Percentiles rank a stretch among this genome's conserved stretches.
These are phyloP conservation scores for Premnoplex brunnescens DNA, from an alignment of 2,797 vertebrate species.

Conservation along the genomic window DNA sequence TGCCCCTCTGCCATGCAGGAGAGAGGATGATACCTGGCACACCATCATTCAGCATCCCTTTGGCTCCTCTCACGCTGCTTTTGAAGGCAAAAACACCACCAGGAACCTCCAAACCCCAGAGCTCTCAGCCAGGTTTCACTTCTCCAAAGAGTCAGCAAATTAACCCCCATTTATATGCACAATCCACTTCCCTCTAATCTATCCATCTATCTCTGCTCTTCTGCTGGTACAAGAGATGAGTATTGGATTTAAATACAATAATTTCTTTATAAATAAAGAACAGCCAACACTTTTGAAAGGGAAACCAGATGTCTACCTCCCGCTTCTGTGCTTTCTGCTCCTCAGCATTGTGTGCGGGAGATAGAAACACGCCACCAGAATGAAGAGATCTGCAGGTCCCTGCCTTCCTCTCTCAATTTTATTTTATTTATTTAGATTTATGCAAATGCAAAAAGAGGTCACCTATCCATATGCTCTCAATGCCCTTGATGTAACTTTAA, in stretches of 20 bases:
- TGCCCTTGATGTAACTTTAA: conserved; percentile 43
- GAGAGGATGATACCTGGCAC: background rate
- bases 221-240: conserved; percentile 43
- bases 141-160: conserved; percentile 43
- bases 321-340: conserved; percentile 1
- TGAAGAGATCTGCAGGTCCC: conserved; percentile 18
- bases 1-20: background rate
- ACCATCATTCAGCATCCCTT: fast-evolving
- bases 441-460: conserved; percentile 44
- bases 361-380: background rate
- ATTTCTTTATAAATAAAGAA: conserved; percentile 67
- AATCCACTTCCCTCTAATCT: conserved; percentile 50
- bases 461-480: conserved; percentile 11
- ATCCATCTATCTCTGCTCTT: conserved; percentile 39
- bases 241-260: conserved; percentile 52
- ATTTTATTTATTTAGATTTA: conserved; percentile 64
- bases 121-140: background rate
- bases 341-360: background rate
- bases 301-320: conserved; percentile 59
- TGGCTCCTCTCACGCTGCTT: background rate
- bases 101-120: background rate
- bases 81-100: background rate
- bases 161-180: conserved; percentile 60
- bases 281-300: conserved; percentile 58
- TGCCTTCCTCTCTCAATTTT: background rate